Base-by-base conservation (phyloP, 2,888 invertebrate genomes). In the Psylliodes chrysocephalus region DNA sequence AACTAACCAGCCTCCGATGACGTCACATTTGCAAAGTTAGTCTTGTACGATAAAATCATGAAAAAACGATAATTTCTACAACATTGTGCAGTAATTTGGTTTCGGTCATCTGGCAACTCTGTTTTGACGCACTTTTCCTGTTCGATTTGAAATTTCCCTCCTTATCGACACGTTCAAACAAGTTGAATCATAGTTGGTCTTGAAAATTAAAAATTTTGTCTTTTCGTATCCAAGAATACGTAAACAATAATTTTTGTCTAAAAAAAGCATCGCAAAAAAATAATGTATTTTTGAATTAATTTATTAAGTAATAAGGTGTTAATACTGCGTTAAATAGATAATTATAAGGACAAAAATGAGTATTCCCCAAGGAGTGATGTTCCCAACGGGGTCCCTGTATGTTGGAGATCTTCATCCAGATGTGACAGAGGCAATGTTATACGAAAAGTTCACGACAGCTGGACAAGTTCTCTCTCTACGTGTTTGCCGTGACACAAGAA, bases 381-480 rank as follows among this genome's bases (percentile, higher is more conserved):
- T 92, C 79, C 91, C 90, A 72, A 94, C 96, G 93, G 97, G 98
- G 78, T 97, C 98, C 66, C 88, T 99, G 75, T 99, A 99, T 86
- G 98, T 99, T 80, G 99, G 99, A 77, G 99, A 99, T 86, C 88
- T 99, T 76, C 97, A 98, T 84, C 91, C 93, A 64, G 98, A 98
- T 83, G 96, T 99, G 71, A 98, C 96, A 74, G 99, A 99, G 86
- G 96, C 98, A 79, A 94, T 96, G 92, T 89, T 99, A 81, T 99
- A 98, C 85, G 98, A 99, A 84, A 99, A 99, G 86, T 99, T 99
- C 86, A 97, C 97, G 71, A 90, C 95, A 75, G 96, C 96, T 81
- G 99, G 99, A 71, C 98, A 98, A 65, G 97, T 99, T 68, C 87
- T 99, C 71, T 98, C 98, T 66, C 96, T 99, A 82, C 91, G 99